phyloP scores from a whole-genome alignment of 1,140 invertebrate species.

The Gonatopus flavifemur region DNA sequence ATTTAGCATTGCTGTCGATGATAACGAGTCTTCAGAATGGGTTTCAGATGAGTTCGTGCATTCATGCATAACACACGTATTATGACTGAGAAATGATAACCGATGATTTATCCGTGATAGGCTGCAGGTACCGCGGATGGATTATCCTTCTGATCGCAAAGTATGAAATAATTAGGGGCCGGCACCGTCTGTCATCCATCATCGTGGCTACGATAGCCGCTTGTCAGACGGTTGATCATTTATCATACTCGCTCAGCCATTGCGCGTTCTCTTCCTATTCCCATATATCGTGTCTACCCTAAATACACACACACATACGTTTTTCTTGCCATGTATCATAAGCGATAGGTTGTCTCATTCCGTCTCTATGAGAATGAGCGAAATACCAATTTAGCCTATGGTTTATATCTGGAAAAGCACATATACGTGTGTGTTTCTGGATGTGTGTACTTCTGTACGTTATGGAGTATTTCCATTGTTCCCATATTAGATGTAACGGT shows the following conservation, averaged over 20 bases:
- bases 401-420: too few species aligned
- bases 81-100: conserved; percentile 46
- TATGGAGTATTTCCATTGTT: conserved; percentile 49
- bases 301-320: too few species aligned
- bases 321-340: conserved; percentile 10
- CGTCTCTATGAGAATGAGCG: too few species aligned
- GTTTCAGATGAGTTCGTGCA: conserved; percentile 7
- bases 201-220: conserved; percentile 54
- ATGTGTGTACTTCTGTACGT: too few species aligned
- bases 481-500: conserved; percentile 47
- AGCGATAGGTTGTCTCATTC: too few species aligned
- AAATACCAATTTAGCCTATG: too few species aligned
- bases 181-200: conserved; percentile 52
- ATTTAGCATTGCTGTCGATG: too few species aligned
- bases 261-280: conserved; percentile 42
- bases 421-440: too few species aligned
- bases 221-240: conserved; percentile 56
- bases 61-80: conserved; percentile 31
- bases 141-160: conserved; percentile 60
- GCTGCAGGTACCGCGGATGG: conserved; percentile 52
- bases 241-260: conserved; percentile 57
- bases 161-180: conserved; percentile 61
- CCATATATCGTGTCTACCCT: conserved; percentile 46
- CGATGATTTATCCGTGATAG: conserved; percentile 57
- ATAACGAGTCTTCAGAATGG: too few species aligned